A percentile compares a stretch with the other conserved stretches of the same genome.
Conservation (phyloP, 2,113 vertebrate species). For the Telmatochromis sp. region DNA sequence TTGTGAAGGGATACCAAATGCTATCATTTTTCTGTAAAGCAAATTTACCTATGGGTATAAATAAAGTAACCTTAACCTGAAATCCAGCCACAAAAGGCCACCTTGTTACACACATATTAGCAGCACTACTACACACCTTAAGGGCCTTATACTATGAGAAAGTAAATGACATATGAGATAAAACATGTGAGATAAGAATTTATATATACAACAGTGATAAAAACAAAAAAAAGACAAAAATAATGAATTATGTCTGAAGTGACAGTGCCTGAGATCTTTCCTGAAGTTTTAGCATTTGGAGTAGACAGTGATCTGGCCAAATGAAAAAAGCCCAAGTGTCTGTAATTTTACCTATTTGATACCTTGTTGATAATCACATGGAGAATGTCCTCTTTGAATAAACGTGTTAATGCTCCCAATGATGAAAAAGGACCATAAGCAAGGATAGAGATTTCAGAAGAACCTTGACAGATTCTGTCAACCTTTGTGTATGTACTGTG, state of each 20-base stretch:
- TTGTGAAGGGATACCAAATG: not conserved
- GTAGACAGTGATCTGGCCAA: not conserved
- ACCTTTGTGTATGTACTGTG: not conserved
- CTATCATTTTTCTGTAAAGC: not conserved
- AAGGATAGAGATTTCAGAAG: not conserved
- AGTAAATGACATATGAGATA: not conserved
- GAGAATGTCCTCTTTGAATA: not conserved
- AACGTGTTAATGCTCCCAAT: not conserved
- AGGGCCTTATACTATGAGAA: not conserved
- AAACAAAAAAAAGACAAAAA: not conserved
- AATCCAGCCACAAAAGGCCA: not conserved
- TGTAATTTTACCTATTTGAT: not conserved
- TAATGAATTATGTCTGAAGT: not conserved
- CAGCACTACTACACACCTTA: not conserved
- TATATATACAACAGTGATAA: not conserved
- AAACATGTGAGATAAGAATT: not conserved
- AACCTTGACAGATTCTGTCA: not conserved
- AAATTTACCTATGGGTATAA: not conserved
- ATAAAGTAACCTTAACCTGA: not conserved
- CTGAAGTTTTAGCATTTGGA: not conserved
- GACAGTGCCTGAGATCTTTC: not conserved
- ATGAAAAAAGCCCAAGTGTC: accelerated
- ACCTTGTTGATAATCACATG: not conserved
- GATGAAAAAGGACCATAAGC: not conserved
- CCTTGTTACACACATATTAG: not conserved